Conservation (phyloP, 2,888 invertebrate genomes). For the Ophion obscuratus region DNA sequence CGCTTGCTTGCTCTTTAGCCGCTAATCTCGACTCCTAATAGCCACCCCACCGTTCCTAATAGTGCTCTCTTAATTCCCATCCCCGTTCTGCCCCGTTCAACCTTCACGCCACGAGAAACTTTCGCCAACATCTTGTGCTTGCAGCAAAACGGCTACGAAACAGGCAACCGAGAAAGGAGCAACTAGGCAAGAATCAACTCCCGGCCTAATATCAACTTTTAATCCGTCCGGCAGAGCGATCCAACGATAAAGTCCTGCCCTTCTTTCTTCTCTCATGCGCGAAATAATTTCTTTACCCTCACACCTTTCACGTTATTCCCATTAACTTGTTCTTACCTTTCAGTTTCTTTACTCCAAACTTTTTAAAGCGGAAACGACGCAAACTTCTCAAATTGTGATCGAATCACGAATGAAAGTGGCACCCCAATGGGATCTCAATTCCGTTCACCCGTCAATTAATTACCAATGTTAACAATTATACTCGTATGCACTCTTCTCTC, state of each 20-base stretch:
- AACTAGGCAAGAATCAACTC: conserved; percentile 2
- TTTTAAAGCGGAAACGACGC: not conserved
- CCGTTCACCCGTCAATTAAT: not conserved
- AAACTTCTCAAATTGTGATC: not conserved
- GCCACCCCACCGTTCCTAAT: conserved; percentile 71
- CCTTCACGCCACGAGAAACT: conserved; percentile 41
- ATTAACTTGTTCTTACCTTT: not conserved
- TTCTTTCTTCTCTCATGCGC: too few species aligned
- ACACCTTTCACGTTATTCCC: not conserved
- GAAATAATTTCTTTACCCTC: not conserved
- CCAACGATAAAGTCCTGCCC: not conserved
- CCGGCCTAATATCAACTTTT: conserved; percentile 9
- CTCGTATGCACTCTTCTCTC: not conserved
- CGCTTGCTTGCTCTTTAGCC: conserved; percentile 76
- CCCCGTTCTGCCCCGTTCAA: conserved; percentile 11
- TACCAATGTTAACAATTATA: not conserved
- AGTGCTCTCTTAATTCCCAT: conserved; percentile 23
- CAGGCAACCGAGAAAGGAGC: not conserved
- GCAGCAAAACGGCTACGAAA: not conserved
- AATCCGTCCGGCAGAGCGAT: not conserved
- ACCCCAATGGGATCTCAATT: not conserved
- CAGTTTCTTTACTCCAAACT: not conserved
- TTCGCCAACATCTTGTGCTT: conserved; percentile 27
- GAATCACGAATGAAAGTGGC: not conserved
- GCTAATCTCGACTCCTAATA: conserved; percentile 71